A percentile compares a stretch with the other conserved stretches of the same genome.
These are phyloP conservation scores for Silurus glanis DNA, from an alignment of 2,113 vertebrate species.

Conservation along the genomic window DNA sequence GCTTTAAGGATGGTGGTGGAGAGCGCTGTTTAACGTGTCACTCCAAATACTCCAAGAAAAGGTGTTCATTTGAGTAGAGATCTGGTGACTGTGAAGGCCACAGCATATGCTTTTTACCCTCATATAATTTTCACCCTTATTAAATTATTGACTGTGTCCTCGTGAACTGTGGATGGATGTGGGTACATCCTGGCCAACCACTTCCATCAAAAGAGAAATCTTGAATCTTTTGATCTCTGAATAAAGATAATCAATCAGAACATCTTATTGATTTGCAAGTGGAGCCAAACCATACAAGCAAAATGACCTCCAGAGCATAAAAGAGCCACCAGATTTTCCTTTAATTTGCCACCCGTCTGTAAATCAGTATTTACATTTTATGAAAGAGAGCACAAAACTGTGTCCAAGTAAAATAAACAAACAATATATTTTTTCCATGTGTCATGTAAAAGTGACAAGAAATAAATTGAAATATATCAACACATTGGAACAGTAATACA, in stretches of 20 bases:
- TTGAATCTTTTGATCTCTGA: not conserved
- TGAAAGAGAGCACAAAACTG: conserved; percentile 44
- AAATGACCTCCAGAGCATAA: not conserved
- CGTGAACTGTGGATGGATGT: not conserved
- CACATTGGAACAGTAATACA: conserved; percentile 63
- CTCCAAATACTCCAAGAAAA: no score
- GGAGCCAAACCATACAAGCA: not conserved
- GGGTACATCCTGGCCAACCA: not conserved
- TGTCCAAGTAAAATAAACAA: conserved; percentile 64
- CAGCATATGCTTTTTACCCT: not conserved
- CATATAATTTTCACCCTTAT: not conserved
- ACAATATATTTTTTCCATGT: conserved; percentile 49
- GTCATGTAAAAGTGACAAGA: conserved; percentile 56
- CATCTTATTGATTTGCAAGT: conserved; percentile 5
- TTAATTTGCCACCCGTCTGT: conserved; percentile 20
- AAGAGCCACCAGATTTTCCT: not conserved
- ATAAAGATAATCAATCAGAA: no score
- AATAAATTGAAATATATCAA: conserved; percentile 63
- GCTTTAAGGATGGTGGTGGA: not conserved
- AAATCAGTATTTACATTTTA: conserved; percentile 68
- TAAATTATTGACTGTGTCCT: not conserved
- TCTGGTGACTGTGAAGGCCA: not conserved
- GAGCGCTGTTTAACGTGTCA: not conserved
- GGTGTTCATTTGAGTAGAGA: not conserved
- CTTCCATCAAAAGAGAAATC: not conserved